Base-by-base conservation (phyloP, 2,113 vertebrate species). In the Beaufortia kweichowensis region DNA sequence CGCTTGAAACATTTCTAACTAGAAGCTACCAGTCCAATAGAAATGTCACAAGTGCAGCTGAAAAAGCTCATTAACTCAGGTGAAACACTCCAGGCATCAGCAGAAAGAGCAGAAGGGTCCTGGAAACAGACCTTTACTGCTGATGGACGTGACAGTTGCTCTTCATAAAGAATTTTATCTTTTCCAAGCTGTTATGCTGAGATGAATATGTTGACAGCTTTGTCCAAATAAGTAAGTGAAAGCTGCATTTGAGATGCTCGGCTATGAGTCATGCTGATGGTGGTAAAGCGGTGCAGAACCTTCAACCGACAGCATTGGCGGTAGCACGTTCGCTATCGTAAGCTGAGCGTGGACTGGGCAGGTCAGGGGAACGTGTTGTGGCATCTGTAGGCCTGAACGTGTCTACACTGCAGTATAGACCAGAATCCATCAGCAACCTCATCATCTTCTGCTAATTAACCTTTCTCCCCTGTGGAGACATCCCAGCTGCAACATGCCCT, bases 61-160 rank as follows among this genome's bases (percentile, higher is more conserved):
- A 85, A 81, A 77, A 81, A 77, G 81, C 87, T 87, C 86, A 89
- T 89, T 80, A 78, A 81, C 87, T 87, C 89, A 89, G 90, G 88
- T 91, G 88, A 88, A 88, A 74, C 72, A 86, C 88, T 85, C 78
- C 83, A 77, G 87, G 89, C 86, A 79, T 74, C 67, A 67, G 64
- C 69, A 66, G 73, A n/a, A 63, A 79, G 53, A 74, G 63, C 61
- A 68, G 77, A 64, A 11, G 79, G 63, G 78, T 73, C 41, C 61
- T 74, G 43, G 67, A 64, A 66, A 15, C 53, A 57, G 53, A 77
- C 53, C 26, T 48, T 48, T 29, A 76, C 41, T 48, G 26, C 14
- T 64, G 55, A 78, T 29, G 8, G 26, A 21, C 15, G 9, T 60
- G 65, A 64, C 21, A 67, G 59, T 53, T 8, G 41, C 41, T 67